Percentiles rank a stretch among this genome's conserved stretches.
phyloP scores from a whole-genome alignment of 2,888 invertebrate species.

The Prionchulus punctatus region DNA sequence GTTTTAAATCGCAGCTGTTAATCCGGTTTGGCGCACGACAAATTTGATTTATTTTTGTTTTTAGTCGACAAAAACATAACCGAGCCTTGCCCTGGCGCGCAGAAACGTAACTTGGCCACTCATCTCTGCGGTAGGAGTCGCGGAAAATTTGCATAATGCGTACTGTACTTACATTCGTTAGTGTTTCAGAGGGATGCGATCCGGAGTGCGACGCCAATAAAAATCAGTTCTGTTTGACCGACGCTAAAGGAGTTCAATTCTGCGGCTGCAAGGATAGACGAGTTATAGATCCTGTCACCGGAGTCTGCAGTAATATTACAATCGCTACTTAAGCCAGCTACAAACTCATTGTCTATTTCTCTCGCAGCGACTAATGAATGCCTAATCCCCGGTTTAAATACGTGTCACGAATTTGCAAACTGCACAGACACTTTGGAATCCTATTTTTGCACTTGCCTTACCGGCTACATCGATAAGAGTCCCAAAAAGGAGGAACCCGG shows the following conservation, averaged over 20 bases:
- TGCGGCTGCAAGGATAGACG: conserved; percentile 26
- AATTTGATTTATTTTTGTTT: not conserved
- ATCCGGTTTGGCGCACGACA: too few species aligned
- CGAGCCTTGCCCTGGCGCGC: not conserved
- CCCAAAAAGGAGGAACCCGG: conserved; percentile 18
- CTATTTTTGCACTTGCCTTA: conserved; percentile 1
- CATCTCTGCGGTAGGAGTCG: not conserved
- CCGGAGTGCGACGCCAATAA: conserved; percentile 24
- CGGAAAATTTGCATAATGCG: too few species aligned
- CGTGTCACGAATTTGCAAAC: conserved; percentile 21
- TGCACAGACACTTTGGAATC: conserved; percentile 22
- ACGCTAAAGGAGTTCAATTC: conserved; percentile 20
- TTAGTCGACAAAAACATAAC: not conserved
- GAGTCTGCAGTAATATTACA: conserved; percentile 23
- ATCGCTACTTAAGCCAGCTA: not conserved
- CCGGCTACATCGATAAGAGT: conserved; percentile 24
- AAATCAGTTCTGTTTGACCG: conserved; percentile 25
- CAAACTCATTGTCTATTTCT: too few species aligned
- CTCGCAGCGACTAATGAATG: conserved; percentile 28
- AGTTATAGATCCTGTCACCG: conserved; percentile 25
- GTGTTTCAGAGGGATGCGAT: not conserved
- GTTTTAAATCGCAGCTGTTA: conserved; percentile 21
- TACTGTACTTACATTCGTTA: not conserved
- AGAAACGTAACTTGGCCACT: not conserved
- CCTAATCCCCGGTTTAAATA: conserved; percentile 20